phyloP scores from a whole-genome alignment of 2,113 vertebrate species.

The Craseonycteris thonglongyai region DNA sequence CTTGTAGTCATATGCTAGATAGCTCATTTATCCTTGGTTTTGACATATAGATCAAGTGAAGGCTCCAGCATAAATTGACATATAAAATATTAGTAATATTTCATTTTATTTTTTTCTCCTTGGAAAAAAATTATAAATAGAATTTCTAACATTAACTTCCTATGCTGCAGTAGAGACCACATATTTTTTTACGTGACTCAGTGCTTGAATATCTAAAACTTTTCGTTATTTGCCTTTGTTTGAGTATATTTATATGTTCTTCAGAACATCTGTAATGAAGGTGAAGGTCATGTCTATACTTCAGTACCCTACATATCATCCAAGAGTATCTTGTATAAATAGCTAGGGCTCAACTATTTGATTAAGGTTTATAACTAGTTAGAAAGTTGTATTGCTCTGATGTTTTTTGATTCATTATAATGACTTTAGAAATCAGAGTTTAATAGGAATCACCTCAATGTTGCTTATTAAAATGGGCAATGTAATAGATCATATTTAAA shows the following conservation, averaged over 20 bases:
- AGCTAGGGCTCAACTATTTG: neutral
- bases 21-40: neutral
- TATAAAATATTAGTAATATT: neutral
- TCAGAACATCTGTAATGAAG: neutral
- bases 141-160: neutral
- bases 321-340: neutral
- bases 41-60: neutral
- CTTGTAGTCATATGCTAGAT: neutral
- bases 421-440: neutral
- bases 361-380: neutral
- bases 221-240: neutral
- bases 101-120: neutral
- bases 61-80: neutral
- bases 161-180: neutral
- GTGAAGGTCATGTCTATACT: neutral
- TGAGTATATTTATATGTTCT: neutral
- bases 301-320: neutral
- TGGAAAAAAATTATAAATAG: neutral
- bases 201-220: neutral
- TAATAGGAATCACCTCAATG: neutral
- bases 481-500: neutral
- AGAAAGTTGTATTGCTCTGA: neutral
- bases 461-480: neutral
- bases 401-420: neutral
- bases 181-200: neutral